phyloP scores from a whole-genome alignment of 1,140 invertebrate genomes.

The Choristoneura fumiferana region DNA sequence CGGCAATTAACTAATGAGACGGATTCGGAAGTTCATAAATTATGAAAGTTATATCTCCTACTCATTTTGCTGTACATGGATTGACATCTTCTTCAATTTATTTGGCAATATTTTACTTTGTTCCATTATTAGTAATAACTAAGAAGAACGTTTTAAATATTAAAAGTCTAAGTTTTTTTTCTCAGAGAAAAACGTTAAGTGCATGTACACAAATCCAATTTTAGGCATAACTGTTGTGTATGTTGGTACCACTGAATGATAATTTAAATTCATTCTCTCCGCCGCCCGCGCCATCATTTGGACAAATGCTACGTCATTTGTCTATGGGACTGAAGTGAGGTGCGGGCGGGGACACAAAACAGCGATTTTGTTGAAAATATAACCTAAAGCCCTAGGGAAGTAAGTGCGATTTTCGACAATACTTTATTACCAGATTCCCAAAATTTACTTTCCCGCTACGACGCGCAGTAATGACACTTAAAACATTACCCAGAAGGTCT shows the following conservation, averaged over 20 bases:
- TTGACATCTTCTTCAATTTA: too few relatives aligned
- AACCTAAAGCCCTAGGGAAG: constrained; percentile 25
- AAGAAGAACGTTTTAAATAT: too few relatives aligned
- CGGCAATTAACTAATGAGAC: too few relatives aligned
- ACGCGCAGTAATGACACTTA: constrained; percentile 47
- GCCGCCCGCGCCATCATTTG: constrained; percentile 79
- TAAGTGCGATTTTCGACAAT: constrained; percentile 40
- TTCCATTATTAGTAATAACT: too few relatives aligned
- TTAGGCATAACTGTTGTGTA: constrained; percentile 62
- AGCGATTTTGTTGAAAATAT: constrained; percentile 29
- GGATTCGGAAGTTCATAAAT: too few relatives aligned
- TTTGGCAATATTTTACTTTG: too few relatives aligned
- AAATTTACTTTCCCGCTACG: constrained; percentile 53
- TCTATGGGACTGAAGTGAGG: constrained; percentile 63
- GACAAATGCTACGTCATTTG: constrained; percentile 79
- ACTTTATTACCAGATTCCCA: constrained; percentile 53
- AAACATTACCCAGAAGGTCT: constrained; percentile 34
- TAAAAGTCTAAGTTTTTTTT: too few relatives aligned
- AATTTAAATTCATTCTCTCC: constrained; percentile 81
- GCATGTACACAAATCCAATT: constrained; percentile 52
- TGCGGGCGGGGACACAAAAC: constrained; percentile 37
- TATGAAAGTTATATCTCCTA: too few relatives aligned
- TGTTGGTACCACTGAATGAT: constrained; percentile 78
- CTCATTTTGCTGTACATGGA: too few relatives aligned
- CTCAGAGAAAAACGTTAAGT: neutral